Evolutionary conservation across 2,113 vertebrate species (phyloP).

Genomic region (Aegypius monachus): DNA sequence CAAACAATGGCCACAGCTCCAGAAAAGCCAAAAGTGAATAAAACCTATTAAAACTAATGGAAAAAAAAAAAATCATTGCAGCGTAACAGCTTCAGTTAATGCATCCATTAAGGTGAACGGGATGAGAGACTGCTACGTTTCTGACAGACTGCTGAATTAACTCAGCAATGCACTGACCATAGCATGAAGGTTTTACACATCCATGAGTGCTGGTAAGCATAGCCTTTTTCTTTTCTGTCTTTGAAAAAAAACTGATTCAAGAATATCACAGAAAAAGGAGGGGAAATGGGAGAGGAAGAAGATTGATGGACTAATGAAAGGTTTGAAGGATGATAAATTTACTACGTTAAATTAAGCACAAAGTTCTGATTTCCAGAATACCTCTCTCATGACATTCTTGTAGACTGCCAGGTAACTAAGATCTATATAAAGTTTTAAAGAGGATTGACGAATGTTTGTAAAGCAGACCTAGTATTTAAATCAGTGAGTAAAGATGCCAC

Average conservation of each 20-base stretch:
- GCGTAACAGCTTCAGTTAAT: background rate
- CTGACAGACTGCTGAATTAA: background rate
- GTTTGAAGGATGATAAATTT: background rate
- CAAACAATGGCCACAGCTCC: background rate
- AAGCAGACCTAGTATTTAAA: background rate
- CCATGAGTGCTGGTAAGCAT: background rate
- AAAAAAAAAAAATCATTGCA: background rate
- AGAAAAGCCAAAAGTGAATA: background rate
- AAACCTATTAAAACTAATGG: background rate
- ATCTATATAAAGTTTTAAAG: background rate
- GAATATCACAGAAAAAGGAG: background rate
- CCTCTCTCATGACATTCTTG: background rate
- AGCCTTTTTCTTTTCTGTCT: background rate
- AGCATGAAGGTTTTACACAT: background rate
- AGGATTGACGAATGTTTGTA: background rate
- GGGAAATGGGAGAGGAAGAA: background rate
- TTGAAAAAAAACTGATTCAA: background rate
- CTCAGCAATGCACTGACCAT: background rate
- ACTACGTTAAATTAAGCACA: background rate
- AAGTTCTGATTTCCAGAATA: background rate
- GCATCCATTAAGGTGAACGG: background rate
- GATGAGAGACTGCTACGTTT: background rate
- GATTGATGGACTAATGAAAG: background rate
- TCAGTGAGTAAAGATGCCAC: background rate
- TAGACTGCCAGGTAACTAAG: background rate